A percentile compares a stretch with the other conserved stretches of the same genome.
These are phyloP conservation scores for Protaetia brevitarsis DNA, from an alignment of 1,140 invertebrate genomes.

Conservation along the genomic window DNA sequence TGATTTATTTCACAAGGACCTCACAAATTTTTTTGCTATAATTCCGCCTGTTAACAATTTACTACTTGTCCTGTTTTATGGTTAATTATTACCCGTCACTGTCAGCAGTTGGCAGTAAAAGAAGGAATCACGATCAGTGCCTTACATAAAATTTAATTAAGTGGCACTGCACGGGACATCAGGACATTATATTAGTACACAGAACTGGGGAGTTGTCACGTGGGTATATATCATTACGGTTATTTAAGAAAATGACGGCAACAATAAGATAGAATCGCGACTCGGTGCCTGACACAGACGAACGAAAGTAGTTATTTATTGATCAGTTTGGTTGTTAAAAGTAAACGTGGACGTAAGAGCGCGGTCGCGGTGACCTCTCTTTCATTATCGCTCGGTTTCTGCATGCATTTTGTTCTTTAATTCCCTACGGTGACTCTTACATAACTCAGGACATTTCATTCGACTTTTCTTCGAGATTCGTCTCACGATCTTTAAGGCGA, in stretches of 20 bases:
- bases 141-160: background rate
- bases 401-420: constrained; percentile 23
- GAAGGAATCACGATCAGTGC: background rate
- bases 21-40: too few species aligned
- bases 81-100: background rate
- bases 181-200: background rate
- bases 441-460: constrained; percentile 15
- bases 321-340: constrained; percentile 23
- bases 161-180: background rate
- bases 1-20: too few species aligned
- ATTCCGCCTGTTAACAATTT: too few species aligned
- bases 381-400: constrained; percentile 20
- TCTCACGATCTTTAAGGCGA: constrained; percentile 19
- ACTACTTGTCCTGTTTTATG: background rate
- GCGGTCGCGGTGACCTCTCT: constrained; percentile 22
- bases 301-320: constrained; percentile 24
- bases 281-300: constrained; percentile 19
- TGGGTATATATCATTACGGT: background rate
- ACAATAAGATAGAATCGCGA: constrained; percentile 17
- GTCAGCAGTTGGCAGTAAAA: background rate
- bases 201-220: background rate
- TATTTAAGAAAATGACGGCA: constrained; percentile 15
- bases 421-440: constrained; percentile 9
- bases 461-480: constrained; percentile 1
- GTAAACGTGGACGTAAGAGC: constrained; percentile 22